Percentiles rank a stretch among this genome's conserved stretches.
phyloP scores from a whole-genome alignment of 1,140 invertebrate genomes.

The Galleria mellonella region DNA sequence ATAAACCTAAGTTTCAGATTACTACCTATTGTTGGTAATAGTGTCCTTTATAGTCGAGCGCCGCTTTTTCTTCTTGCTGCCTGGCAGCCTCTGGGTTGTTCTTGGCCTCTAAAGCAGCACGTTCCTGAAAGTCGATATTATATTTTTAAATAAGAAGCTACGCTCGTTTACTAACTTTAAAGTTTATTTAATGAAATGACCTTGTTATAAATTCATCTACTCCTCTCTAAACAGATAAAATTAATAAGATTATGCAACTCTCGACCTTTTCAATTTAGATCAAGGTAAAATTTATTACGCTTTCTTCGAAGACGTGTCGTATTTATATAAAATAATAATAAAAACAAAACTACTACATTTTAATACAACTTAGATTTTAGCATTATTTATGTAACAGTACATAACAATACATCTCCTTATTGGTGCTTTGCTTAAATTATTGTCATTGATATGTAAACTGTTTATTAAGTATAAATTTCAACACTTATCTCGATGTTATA shows the following conservation, averaged over 20 bases:
- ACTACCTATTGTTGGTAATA: conserved; percentile 66
- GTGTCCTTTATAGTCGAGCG: conserved; percentile 75
- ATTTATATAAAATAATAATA: too few species aligned
- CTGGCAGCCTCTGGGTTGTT: conserved; percentile 73
- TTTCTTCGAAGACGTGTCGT: conserved; percentile 1
- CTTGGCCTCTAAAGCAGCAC: conserved; percentile 68
- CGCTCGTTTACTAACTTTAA: not conserved
- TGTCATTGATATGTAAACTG: too few species aligned
- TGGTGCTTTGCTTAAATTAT: too few species aligned
- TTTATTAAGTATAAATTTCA: too few species aligned
- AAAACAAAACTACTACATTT: too few species aligned
- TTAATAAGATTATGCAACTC: not conserved
- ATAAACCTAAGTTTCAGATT: not conserved
- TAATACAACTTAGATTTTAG: too few species aligned
- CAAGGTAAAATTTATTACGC: not conserved
- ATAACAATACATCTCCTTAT: too few species aligned
- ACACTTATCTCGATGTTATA: too few species aligned
- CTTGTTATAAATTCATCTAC: not conserved
- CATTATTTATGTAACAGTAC: too few species aligned
- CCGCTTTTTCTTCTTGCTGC: conserved; percentile 69
- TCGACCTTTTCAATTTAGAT: not conserved
- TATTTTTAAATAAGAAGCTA: not conserved
- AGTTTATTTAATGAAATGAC: not conserved
- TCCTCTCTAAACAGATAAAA: not conserved
- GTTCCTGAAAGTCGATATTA: conserved; percentile 53